phyloP scores from a whole-genome alignment of 2,888 invertebrate genomes.

The Napeogenes sylphis region DNA sequence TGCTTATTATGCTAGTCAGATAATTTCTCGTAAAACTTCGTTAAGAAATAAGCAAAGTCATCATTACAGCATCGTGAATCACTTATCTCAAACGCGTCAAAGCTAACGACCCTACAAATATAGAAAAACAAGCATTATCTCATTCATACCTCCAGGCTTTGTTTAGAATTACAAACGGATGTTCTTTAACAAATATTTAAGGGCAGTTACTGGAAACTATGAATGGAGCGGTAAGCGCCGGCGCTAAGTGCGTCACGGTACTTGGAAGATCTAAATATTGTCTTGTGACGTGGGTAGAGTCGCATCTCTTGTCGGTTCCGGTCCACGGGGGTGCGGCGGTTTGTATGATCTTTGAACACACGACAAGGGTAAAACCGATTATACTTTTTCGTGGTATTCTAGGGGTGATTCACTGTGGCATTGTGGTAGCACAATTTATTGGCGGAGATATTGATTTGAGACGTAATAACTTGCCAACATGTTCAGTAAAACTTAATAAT shows the following conservation, averaged over 20 bases:
- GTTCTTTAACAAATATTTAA: not conserved
- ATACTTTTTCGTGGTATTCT: not conserved
- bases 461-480: too few species aligned
- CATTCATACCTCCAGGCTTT: not conserved
- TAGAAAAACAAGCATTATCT: not conserved
- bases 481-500: too few species aligned
- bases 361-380: not conserved
- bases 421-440: not conserved
- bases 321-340: conserved; percentile 10
- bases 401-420: not conserved
- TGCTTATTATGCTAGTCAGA: too few species aligned
- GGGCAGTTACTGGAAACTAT: conserved; percentile 2
- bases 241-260: conserved; percentile 24
- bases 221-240: conserved; percentile 17
- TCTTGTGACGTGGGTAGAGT: conserved; percentile 20
- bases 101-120: not conserved
- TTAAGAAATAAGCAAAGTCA: too few species aligned
- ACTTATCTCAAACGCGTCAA: not conserved
- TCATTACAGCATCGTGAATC: not conserved
- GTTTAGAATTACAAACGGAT: conserved; percentile 2
- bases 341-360: not conserved
- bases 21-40: too few species aligned
- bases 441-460: not conserved
- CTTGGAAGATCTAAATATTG: conserved; percentile 14
- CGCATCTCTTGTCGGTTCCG: conserved; percentile 25